A percentile compares a stretch with the other conserved stretches of the same genome.
Conservation (phyloP, 2,113 vertebrate genomes). For the Chaetops frenatus region DNA sequence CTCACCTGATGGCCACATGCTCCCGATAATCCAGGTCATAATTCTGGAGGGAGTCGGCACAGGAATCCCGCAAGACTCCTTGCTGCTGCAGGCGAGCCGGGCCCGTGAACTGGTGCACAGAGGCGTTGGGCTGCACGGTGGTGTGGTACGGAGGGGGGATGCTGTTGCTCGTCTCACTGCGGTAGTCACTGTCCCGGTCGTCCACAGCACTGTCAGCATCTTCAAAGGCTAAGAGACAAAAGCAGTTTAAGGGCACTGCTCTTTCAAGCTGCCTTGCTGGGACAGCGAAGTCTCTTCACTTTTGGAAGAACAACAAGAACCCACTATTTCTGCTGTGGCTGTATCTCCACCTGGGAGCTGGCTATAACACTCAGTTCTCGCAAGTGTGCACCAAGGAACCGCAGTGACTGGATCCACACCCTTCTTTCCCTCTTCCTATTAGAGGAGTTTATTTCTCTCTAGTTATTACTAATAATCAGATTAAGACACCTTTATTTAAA, state of each 20-base stretch:
- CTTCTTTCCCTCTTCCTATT: neutral
- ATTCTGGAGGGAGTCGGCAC: constrained; percentile 79
- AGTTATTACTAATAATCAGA: neutral
- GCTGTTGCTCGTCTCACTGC: constrained; percentile 94
- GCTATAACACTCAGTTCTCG: neutral
- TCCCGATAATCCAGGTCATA: constrained; percentile 85
- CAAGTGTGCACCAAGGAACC: neutral
- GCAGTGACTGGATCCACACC: neutral
- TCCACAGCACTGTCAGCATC: constrained; percentile 93
- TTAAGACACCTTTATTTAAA: neutral
- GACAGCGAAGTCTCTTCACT: neutral
- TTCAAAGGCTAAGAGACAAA: constrained; percentile 82
- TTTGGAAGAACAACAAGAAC: neutral
- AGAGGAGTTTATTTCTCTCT: neutral
- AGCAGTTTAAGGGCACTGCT: neutral
- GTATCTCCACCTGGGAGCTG: neutral
- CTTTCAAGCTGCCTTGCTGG: neutral
- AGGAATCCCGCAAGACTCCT: constrained; percentile 72
- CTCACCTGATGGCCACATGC: constrained; percentile 80
- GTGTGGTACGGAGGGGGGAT: constrained; percentile 87
- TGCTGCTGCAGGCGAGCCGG: constrained; percentile 77
- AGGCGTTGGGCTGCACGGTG: constrained; percentile 89
- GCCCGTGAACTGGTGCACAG: constrained; percentile 87
- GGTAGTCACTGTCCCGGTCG: constrained; percentile 95
- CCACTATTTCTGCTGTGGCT: neutral